Conservation (phyloP, 2,888 invertebrate species). For the Ochlodes sylvanus region DNA sequence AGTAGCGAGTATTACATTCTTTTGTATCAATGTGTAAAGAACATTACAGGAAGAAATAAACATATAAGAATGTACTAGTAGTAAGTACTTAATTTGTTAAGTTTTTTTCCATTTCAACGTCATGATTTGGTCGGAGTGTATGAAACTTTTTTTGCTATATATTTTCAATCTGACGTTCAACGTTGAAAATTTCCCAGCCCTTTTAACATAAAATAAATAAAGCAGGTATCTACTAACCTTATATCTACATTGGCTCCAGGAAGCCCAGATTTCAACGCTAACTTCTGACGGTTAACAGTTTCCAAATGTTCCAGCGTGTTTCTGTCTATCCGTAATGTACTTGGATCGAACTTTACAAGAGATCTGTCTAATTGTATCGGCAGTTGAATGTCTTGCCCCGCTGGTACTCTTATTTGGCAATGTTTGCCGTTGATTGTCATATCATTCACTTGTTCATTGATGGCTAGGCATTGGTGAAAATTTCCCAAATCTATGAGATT, state of each 20-base stretch:
- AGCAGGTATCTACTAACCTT: background rate
- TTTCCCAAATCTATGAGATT: slow-evolving; percentile 55
- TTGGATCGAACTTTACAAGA: slow-evolving; percentile 31
- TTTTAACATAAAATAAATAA: too few relatives aligned
- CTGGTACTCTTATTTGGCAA: slow-evolving; percentile 55
- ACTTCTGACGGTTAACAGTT: background rate
- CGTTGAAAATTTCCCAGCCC: too few relatives aligned
- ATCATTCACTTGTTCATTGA: slow-evolving; percentile 46
- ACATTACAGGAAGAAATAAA: too few relatives aligned
- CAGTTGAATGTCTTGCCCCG: slow-evolving; percentile 47
- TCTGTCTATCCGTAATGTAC: slow-evolving; percentile 20
- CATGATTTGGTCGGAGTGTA: too few relatives aligned
- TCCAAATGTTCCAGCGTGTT: background rate
- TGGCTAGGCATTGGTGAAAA: slow-evolving; percentile 56
- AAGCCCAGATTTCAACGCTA: background rate
- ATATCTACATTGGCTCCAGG: background rate
- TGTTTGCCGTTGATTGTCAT: slow-evolving; percentile 58
- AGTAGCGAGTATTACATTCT: too few relatives aligned
- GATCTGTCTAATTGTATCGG: slow-evolving; percentile 21
- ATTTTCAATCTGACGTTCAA: too few relatives aligned
- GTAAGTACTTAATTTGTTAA: too few relatives aligned
- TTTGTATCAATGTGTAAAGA: too few relatives aligned
- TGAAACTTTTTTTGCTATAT: too few relatives aligned
- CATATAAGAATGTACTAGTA: too few relatives aligned
- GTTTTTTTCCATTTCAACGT: too few relatives aligned